These are phyloP conservation scores for Phyllostomus discolor DNA, from an alignment of 2,113 vertebrate species.

Conservation along the genomic window DNA sequence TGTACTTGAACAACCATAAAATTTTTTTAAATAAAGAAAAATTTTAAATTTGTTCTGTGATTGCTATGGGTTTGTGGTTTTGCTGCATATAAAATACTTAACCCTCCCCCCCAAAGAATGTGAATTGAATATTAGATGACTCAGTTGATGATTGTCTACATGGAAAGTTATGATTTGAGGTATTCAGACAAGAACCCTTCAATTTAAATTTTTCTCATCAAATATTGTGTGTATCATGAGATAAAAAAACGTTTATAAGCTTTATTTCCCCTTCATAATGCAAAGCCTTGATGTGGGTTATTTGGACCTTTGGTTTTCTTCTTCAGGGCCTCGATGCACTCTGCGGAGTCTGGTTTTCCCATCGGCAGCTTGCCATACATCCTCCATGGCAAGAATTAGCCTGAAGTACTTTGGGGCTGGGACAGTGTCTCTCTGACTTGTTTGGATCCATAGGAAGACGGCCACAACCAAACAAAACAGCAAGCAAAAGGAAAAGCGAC, in stretches of 20 bases:
- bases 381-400: constrained; percentile 69
- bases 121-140: neutral
- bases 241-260: constrained; percentile 40
- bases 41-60: too few species aligned
- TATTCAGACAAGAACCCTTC: constrained; percentile 9
- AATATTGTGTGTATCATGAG: constrained; percentile 31
- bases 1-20: too few species aligned
- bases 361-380: constrained; percentile 63
- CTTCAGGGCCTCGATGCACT: constrained; percentile 66
- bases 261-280: constrained; percentile 27
- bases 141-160: neutral
- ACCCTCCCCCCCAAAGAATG: neutral
- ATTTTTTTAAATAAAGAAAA: too few species aligned
- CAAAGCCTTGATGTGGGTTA: constrained; percentile 51
- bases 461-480: constrained; percentile 79
- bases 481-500: constrained; percentile 79
- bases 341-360: constrained; percentile 72
- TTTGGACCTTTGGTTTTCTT: constrained; percentile 71
- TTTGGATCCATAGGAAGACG: constrained; percentile 77
- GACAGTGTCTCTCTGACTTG: constrained; percentile 71
- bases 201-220: constrained; percentile 3
- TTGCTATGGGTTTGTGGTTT: too few species aligned
- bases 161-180: neutral
- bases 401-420: constrained; percentile 72
- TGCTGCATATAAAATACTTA: too few species aligned